phyloP scores from a whole-genome alignment of 2,797 vertebrate species.

The Anolis apletophallus region DNA sequence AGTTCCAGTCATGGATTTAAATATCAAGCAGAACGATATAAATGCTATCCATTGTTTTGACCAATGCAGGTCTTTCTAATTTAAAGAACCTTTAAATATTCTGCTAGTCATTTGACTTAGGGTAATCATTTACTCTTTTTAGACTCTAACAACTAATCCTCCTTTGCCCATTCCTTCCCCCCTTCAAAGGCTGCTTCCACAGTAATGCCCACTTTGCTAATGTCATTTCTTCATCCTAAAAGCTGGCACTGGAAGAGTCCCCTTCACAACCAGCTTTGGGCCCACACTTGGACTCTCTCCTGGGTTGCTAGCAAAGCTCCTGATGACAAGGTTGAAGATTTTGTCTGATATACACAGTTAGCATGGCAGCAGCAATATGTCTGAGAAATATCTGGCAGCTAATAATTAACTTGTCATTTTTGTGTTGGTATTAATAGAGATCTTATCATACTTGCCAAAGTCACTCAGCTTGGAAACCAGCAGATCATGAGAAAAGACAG shows the following conservation, averaged over 20 bases:
- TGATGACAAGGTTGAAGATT: neutral
- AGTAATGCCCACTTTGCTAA: neutral
- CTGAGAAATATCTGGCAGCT: conserved; percentile 54
- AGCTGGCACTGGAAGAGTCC: neutral
- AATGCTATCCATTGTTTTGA: neutral
- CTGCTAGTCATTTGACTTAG: neutral
- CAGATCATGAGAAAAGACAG: conserved; percentile 1
- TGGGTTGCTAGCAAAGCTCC: conserved; percentile 2
- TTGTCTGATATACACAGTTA: conserved; percentile 46
- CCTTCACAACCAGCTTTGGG: neutral
- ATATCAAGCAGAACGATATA: neutral
- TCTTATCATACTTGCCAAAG: conserved; percentile 7
- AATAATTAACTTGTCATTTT: conserved; percentile 57
- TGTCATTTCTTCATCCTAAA: neutral
- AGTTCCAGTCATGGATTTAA: neutral
- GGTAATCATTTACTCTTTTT: conserved; percentile 1
- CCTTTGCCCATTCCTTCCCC: neutral
- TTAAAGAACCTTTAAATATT: neutral
- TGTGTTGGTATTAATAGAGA: conserved; percentile 48
- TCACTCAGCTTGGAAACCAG: neutral
- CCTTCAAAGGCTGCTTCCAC: neutral
- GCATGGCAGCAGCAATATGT: conserved; percentile 12
- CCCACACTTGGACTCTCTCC: neutral
- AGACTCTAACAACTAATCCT: neutral
- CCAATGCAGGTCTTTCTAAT: neutral